phyloP scores from a whole-genome alignment of 2,888 invertebrate genomes.

The Nasonovia ribisnigri region DNA sequence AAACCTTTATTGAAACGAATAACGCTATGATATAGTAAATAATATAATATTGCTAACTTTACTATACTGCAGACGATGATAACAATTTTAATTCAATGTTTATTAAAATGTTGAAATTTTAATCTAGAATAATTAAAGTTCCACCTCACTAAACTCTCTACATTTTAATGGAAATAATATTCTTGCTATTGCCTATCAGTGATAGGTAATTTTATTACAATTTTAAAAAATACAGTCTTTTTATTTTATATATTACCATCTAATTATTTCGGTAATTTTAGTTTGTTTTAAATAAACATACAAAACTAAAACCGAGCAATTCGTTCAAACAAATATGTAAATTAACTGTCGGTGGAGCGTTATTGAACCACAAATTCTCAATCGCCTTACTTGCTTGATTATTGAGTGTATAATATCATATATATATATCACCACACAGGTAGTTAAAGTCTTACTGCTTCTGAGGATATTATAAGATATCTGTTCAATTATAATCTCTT shows the following conservation, averaged over 20 bases:
- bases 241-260: background rate
- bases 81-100: background rate
- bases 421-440: background rate
- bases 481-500: background rate
- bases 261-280: background rate
- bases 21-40: background rate
- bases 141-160: background rate
- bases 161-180: background rate
- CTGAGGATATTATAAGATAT: background rate
- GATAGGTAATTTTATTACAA: background rate
- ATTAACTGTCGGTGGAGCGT: background rate
- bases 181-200: background rate
- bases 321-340: background rate
- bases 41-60: background rate
- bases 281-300: background rate
- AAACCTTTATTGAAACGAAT: background rate
- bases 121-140: background rate
- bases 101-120: background rate
- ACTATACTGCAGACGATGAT: background rate
- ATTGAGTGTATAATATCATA: background rate
- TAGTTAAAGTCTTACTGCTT: background rate
- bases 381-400: background rate
- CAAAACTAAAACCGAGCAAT: background rate
- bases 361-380: background rate
- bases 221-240: background rate